A percentile compares a stretch with the other conserved stretches of the same genome.
Conservation (phyloP, 2,113 vertebrate genomes). For the Prionailurus viverrinus region DNA sequence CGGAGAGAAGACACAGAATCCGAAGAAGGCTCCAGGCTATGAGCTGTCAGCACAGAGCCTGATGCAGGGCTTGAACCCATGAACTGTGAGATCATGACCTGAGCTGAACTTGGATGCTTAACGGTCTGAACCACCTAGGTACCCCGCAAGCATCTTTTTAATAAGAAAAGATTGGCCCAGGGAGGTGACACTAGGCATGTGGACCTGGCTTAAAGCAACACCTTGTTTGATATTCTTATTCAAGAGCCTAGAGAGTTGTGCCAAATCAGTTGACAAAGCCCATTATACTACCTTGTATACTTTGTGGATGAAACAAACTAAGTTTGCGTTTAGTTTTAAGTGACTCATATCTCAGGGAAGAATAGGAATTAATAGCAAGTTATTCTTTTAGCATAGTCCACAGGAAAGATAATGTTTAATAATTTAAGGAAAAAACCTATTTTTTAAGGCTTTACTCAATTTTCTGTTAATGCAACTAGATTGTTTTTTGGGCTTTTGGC, state of each 20-base stretch:
- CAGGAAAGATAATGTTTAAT: conserved; percentile 40
- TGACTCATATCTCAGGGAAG: not conserved
- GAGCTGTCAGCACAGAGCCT: too few species aligned
- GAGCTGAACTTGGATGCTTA: too few species aligned
- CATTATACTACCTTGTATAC: not conserved
- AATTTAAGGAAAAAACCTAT: not conserved
- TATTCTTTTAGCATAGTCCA: not conserved
- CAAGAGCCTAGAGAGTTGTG: not conserved
- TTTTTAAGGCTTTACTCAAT: not conserved
- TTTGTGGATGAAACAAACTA: conserved; percentile 3
- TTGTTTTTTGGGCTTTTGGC: not conserved
- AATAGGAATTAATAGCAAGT: not conserved
- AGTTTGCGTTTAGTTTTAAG: conserved; percentile 12
- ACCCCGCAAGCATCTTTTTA: not conserved
- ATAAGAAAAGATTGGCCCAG: not conserved
- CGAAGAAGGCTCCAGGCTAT: too few species aligned
- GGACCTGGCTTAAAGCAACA: not conserved
- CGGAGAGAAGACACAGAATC: too few species aligned
- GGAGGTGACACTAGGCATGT: too few species aligned
- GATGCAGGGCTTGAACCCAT: too few species aligned
- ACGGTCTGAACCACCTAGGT: too few species aligned
- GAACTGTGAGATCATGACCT: too few species aligned
- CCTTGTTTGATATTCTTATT: not conserved
- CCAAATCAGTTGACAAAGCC: not conserved
- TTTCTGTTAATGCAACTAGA: not conserved